phyloP scores from a whole-genome alignment of 1,140 invertebrate species.

The Aricia agestis region DNA sequence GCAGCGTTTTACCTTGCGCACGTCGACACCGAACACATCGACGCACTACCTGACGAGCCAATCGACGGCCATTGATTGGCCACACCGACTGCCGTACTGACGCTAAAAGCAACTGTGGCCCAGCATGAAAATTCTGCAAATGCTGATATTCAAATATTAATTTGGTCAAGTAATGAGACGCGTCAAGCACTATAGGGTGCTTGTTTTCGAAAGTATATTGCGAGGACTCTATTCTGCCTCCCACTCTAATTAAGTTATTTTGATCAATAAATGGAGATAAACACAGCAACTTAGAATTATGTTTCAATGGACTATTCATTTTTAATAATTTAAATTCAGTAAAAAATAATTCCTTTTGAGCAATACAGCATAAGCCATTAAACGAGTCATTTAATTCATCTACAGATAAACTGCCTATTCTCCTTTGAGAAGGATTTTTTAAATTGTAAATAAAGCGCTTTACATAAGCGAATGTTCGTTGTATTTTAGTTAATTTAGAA shows the following conservation, averaged over 20 bases:
- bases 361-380: too few relatives aligned
- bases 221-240: constrained; percentile 15
- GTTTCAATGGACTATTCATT: not conserved
- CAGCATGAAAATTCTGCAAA: constrained; percentile 28
- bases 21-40: constrained; percentile 27
- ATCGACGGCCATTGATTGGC: constrained; percentile 25
- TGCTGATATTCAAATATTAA: constrained; percentile 29
- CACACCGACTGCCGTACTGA: constrained; percentile 25
- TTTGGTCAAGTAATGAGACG: constrained; percentile 27
- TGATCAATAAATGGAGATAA: constrained; percentile 22
- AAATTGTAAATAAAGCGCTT: too few relatives aligned
- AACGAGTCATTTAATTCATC: too few relatives aligned
- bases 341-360: constrained; percentile 10
- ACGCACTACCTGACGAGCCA: constrained; percentile 22
- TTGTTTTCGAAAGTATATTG: constrained; percentile 12
- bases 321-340: constrained; percentile 20
- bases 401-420: too few relatives aligned
- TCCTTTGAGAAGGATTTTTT: too few relatives aligned
- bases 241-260: constrained; percentile 19
- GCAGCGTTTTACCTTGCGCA: constrained; percentile 26
- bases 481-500: too few relatives aligned
- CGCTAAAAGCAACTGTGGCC: constrained; percentile 29
- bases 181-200: constrained; percentile 26
- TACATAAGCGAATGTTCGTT: too few relatives aligned
- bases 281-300: constrained; percentile 14